phyloP scores from a whole-genome alignment of 2,797 vertebrate species.

The Sebastes vulpes region DNA sequence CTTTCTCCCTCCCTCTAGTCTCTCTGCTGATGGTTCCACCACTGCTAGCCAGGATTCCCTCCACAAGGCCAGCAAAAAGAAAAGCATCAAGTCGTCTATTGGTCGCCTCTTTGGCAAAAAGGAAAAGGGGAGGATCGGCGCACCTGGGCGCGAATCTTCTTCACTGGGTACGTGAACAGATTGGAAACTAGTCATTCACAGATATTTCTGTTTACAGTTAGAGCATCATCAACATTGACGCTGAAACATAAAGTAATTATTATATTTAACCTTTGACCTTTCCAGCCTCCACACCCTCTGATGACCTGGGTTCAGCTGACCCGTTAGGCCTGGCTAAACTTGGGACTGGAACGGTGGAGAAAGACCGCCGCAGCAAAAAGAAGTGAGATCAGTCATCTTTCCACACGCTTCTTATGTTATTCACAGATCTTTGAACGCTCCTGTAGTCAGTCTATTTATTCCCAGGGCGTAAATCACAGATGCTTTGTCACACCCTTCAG shows the following conservation, averaged over 20 bases:
- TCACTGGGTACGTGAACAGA: slow-evolving; percentile 86
- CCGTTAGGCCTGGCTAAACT: slow-evolving; percentile 92
- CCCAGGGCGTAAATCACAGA: too few relatives aligned
- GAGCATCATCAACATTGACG: background rate
- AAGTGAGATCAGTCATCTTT: slow-evolving; percentile 85
- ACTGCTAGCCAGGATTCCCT: slow-evolving; percentile 92
- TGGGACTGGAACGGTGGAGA: slow-evolving; percentile 90
- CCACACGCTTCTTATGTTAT: background rate
- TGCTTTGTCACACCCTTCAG: too few relatives aligned
- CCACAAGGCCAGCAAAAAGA: slow-evolving; percentile 95
- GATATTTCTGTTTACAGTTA: background rate
- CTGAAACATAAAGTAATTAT: background rate
- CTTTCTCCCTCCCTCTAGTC: slow-evolving; percentile 54
- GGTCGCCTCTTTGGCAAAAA: slow-evolving; percentile 95
- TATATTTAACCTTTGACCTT: slow-evolving; percentile 14
- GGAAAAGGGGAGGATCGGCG: slow-evolving; percentile 92
- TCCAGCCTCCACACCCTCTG: slow-evolving; percentile 92
- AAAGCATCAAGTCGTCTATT: slow-evolving; percentile 96
- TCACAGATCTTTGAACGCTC: background rate
- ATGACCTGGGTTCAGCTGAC: slow-evolving; percentile 91
- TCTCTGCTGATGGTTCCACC: slow-evolving; percentile 84
- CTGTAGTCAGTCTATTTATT: slow-evolving; percentile 35
- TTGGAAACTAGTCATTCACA: background rate
- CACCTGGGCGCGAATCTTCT: slow-evolving; percentile 88
- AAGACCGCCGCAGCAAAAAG: slow-evolving; percentile 94